These are phyloP conservation scores for Sphenodon punctatus DNA, from an alignment of 2,797 vertebrate species.

Conservation along the genomic window DNA sequence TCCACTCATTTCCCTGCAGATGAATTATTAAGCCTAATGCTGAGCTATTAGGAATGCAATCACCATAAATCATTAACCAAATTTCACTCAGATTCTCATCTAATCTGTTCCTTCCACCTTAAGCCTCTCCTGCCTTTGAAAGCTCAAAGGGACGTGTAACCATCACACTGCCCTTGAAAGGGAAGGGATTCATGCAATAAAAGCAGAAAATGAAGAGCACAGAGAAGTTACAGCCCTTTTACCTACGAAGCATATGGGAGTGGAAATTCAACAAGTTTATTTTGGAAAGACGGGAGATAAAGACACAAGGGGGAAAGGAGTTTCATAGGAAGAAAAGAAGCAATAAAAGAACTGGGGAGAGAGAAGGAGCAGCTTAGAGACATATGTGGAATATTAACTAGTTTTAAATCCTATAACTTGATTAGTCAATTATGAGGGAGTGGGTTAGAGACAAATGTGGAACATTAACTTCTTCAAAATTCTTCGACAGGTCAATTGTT, in stretches of 20 bases:
- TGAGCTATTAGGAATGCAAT: constrained; percentile 59
- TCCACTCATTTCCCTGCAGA: constrained; percentile 23
- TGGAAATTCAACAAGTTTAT: not conserved
- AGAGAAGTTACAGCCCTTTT: not conserved
- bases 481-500: constrained; percentile 48
- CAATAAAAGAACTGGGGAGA: constrained; percentile 1
- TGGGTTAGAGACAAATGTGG: too few relatives aligned
- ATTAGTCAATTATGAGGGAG: too few relatives aligned
- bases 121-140: not conserved
- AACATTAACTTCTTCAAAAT: too few relatives aligned
- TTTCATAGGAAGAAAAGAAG: constrained; percentile 30
- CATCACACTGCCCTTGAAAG: not conserved
- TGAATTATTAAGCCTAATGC: constrained; percentile 75
- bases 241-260: not conserved
- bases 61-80: constrained; percentile 71
- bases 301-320: constrained; percentile 11
- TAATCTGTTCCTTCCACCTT: not conserved
- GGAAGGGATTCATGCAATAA: not conserved
- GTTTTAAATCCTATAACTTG: constrained; percentile 15
- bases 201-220: not conserved
- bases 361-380: not conserved
- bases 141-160: not conserved
- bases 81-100: constrained; percentile 45
- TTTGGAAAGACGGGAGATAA: not conserved
- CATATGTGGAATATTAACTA: constrained; percentile 49